Evolutionary conservation across 2,113 vertebrate genomes (phyloP).

Genomic region (Pagrus major): DNA sequence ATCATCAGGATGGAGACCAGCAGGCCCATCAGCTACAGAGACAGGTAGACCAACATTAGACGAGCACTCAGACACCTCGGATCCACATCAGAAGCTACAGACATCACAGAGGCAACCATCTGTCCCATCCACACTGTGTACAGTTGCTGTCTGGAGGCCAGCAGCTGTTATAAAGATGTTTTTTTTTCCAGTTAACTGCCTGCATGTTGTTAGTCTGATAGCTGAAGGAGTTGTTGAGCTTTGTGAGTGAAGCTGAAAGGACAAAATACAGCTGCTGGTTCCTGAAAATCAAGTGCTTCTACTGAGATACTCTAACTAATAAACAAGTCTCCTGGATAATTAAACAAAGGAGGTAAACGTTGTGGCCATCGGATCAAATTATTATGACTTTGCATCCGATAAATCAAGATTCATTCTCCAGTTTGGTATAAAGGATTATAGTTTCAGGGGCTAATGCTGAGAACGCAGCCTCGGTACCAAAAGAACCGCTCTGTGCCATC

Average conservation of each 20-base stretch:
- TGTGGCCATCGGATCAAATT: neutral
- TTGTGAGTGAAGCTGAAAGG: neutral
- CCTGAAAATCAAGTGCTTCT: neutral
- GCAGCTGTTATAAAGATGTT: neutral
- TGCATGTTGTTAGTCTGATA: neutral
- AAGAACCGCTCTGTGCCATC: no score
- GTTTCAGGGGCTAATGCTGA: neutral
- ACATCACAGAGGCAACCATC: neutral
- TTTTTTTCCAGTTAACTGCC: neutral
- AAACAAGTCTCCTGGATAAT: neutral
- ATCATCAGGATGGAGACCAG: conserved; percentile 65
- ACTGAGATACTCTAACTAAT: neutral
- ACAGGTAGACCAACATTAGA: neutral
- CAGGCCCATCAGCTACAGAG: conserved; percentile 55
- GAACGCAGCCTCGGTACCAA: neutral
- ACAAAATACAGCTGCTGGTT: neutral
- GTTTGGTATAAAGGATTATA: neutral
- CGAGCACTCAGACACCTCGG: neutral
- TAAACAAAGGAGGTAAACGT: neutral
- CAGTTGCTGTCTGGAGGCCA: neutral
- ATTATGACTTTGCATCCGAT: neutral
- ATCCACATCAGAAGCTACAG: neutral
- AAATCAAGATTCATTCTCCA: neutral
- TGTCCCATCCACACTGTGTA: neutral
- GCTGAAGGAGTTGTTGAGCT: neutral